phyloP scores from a whole-genome alignment of 2,888 invertebrate genomes.

The Microctonus hyperodae region DNA sequence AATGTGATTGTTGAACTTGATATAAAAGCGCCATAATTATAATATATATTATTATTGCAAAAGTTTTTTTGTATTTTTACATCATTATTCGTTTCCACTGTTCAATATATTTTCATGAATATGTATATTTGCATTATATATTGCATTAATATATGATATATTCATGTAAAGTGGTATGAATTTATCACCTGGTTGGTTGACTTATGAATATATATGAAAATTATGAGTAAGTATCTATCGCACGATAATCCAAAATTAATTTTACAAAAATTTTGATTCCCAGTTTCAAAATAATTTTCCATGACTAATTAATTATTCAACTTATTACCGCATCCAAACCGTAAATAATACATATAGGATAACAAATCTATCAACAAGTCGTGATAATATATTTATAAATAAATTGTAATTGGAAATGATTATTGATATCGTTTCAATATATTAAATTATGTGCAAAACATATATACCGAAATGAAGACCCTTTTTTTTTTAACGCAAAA shows the following conservation, averaged over 20 bases:
- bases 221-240: background rate
- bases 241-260: background rate
- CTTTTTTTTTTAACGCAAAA: too few relatives aligned
- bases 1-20: background rate
- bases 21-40: conserved; percentile 7
- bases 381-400: too few relatives aligned
- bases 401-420: too few relatives aligned
- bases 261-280: background rate
- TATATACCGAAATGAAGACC: too few relatives aligned
- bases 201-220: background rate
- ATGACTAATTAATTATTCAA: background rate
- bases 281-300: background rate
- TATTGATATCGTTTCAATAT: too few relatives aligned
- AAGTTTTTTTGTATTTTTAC: background rate
- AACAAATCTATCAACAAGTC: too few relatives aligned
- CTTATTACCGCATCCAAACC: background rate
- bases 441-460: too few relatives aligned
- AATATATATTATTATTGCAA: background rate
- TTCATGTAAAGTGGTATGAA: background rate
- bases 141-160: background rate
- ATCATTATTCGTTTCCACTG: background rate
- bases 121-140: background rate
- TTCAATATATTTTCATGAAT: background rate
- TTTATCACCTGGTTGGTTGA: background rate
- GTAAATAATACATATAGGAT: background rate